Evolutionary conservation across 2,888 invertebrate genomes (phyloP).

Genomic region (Callyntrura sp.): DNA sequence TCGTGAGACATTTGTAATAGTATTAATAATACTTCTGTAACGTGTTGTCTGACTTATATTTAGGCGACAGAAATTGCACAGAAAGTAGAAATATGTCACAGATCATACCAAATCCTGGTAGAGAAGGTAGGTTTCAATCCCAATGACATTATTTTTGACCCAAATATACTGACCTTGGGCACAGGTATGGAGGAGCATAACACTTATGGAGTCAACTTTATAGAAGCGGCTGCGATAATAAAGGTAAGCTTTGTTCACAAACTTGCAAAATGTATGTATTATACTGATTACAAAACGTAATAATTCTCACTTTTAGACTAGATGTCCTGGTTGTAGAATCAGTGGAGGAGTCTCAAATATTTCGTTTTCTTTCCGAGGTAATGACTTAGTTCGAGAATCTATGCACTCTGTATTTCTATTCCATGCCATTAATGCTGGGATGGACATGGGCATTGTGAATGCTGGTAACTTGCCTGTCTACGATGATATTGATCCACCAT

Average conservation of each 20-base stretch:
- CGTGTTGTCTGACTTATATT: slow-evolving; percentile 16
- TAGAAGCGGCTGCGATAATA: slow-evolving; percentile 86
- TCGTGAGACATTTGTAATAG: background rate
- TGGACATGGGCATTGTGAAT: slow-evolving; percentile 88
- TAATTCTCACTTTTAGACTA: background rate
- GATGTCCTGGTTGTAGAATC: slow-evolving; percentile 86
- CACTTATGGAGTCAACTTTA: slow-evolving; percentile 87
- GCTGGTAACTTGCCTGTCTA: slow-evolving; percentile 87
- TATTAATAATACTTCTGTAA: background rate
- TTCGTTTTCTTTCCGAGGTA: slow-evolving; percentile 88
- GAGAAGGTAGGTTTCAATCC: slow-evolving; percentile 87
- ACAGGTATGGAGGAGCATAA: slow-evolving; percentile 88
- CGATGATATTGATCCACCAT: slow-evolving; percentile 86
- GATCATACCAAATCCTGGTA: slow-evolving; percentile 87
- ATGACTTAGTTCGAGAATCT: slow-evolving; percentile 87
- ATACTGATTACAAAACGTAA: too few species aligned
- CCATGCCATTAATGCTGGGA: slow-evolving; percentile 87
- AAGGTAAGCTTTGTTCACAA: slow-evolving; percentile 85
- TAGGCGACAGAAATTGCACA: slow-evolving; percentile 86
- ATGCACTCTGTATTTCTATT: slow-evolving; percentile 88
- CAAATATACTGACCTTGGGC: slow-evolving; percentile 88
- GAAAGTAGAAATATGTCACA: slow-evolving; percentile 87
- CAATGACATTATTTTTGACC: slow-evolving; percentile 87
- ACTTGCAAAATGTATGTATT: too few species aligned
- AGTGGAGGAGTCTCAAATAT: slow-evolving; percentile 88